These are phyloP conservation scores for Loxodonta africana DNA, from an alignment of 2,113 vertebrate species.

Conservation along the genomic window DNA sequence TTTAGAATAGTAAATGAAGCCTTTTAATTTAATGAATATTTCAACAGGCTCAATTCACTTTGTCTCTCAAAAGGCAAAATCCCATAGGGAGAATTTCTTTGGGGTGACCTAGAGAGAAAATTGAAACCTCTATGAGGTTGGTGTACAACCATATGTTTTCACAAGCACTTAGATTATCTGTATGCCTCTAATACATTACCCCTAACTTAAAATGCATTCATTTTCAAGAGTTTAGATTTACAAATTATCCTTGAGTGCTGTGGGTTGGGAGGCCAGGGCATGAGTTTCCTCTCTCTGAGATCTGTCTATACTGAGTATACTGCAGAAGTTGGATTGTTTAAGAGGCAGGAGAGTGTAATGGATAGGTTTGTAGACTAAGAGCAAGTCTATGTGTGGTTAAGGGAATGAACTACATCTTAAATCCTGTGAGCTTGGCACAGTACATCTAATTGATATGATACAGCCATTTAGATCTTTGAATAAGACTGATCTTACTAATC, in stretches of 20 bases:
- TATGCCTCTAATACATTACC: constrained; percentile 44
- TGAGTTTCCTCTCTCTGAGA: neutral
- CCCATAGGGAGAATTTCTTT: constrained; percentile 81
- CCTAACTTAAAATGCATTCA: constrained; percentile 31
- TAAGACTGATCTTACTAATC: neutral
- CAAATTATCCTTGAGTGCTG: constrained; percentile 71
- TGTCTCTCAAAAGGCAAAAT: constrained; percentile 80
- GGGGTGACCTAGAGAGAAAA: constrained; percentile 81
- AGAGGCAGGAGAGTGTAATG: constrained; percentile 52
- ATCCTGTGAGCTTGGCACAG: constrained; percentile 42
- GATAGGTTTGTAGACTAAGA: constrained; percentile 49
- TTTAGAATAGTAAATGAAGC: constrained; percentile 84
- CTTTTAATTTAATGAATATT: constrained; percentile 86
- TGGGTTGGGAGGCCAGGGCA: constrained; percentile 50
- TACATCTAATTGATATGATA: constrained; percentile 14
- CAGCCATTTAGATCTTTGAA: constrained; percentile 39
- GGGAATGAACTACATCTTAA: constrained; percentile 66
- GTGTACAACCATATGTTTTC: constrained; percentile 50
- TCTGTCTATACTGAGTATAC: constrained; percentile 43
- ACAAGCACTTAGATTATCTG: constrained; percentile 49
- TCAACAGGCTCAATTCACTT: constrained; percentile 82
- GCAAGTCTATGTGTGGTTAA: constrained; percentile 47
- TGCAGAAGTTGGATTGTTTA: neutral
- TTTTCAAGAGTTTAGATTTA: constrained; percentile 69
- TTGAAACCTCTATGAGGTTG: constrained; percentile 60